Evolutionary conservation across 1,140 invertebrate genomes (phyloP).

Genomic region (Aphaenogaster floridana): DNA sequence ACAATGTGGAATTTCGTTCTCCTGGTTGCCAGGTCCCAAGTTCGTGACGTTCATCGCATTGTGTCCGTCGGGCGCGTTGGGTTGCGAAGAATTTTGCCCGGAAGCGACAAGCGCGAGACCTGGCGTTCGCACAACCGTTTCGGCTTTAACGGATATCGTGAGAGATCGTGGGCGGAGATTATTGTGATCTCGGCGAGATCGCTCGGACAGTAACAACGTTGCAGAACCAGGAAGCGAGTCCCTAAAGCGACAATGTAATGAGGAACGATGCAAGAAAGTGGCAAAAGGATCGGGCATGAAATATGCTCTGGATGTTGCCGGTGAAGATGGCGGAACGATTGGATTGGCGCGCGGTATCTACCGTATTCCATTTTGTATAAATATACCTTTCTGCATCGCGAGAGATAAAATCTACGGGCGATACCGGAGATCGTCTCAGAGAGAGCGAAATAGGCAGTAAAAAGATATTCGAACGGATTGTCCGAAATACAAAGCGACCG

Average conservation of each 20-base stretch:
- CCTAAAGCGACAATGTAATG: constrained; percentile 65
- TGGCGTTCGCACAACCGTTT: constrained; percentile 51
- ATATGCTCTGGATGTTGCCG: constrained; percentile 52
- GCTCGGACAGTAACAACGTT: constrained; percentile 51
- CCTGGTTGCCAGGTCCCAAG: background rate
- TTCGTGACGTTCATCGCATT: constrained; percentile 54
- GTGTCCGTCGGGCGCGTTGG: constrained; percentile 43
- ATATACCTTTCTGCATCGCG: constrained; percentile 18
- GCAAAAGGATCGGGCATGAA: constrained; percentile 52
- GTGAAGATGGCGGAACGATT: constrained; percentile 43
- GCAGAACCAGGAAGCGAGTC: constrained; percentile 53
- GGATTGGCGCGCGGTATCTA: constrained; percentile 27
- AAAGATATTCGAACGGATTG: constrained; percentile 1
- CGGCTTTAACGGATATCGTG: constrained; percentile 53
- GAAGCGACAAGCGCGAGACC: constrained; percentile 50
- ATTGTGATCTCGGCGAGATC: constrained; percentile 48
- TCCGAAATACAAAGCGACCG: constrained; percentile 42
- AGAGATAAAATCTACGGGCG: constrained; percentile 42
- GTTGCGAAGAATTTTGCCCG: constrained; percentile 45
- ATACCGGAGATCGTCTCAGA: constrained; percentile 13
- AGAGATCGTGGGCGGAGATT: constrained; percentile 63
- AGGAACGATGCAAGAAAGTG: constrained; percentile 56
- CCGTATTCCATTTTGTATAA: constrained; percentile 50
- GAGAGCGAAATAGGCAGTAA: background rate
- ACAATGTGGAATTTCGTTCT: constrained; percentile 46